Percentiles rank a stretch among this genome's conserved stretches.
Conservation (phyloP, 2,888 invertebrate genomes). For the Odiellus spinosus region DNA sequence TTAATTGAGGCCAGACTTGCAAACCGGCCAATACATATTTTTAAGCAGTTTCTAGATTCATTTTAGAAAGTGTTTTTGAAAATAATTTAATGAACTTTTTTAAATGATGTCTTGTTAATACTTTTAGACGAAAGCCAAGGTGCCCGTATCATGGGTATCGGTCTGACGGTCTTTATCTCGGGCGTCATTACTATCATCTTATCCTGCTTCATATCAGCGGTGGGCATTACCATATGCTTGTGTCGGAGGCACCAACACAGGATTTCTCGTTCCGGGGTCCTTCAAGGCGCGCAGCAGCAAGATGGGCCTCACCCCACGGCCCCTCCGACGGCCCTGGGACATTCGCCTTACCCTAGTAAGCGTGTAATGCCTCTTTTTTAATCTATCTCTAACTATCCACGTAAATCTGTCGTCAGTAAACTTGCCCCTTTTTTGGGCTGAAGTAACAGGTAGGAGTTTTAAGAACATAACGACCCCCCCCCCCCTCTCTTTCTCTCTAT, state of each 20-base stretch:
- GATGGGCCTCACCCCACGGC: slow-evolving; percentile 13
- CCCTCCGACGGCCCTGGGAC: slow-evolving; percentile 12
- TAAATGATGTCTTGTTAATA: slow-evolving; percentile 24
- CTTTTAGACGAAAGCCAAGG: slow-evolving; percentile 17
- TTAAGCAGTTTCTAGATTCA: no score
- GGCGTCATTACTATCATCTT: slow-evolving; percentile 52
- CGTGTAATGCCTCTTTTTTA: slow-evolving; percentile 5
- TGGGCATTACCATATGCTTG: slow-evolving; percentile 55
- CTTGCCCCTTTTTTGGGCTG: no score
- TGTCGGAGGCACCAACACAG: slow-evolving; percentile 41
- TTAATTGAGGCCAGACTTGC: no score
- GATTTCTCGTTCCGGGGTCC: slow-evolving; percentile 6
- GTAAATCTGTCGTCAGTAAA: no score
- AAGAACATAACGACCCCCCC: no score
- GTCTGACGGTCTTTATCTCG: slow-evolving; percentile 57
- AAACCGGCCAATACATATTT: no score
- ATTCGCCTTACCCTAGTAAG: slow-evolving; percentile 15
- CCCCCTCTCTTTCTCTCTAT: no score
- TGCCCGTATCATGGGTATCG: slow-evolving; percentile 48
- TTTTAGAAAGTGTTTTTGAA: not conserved
- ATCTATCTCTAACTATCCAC: not conserved
- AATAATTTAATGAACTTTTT: slow-evolving; percentile 19
- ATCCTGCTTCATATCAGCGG: slow-evolving; percentile 48
- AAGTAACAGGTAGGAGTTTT: no score
- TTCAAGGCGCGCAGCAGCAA: slow-evolving; percentile 15